Evolutionary conservation across 2,797 vertebrate species (phyloP).

Genomic region (Pipistrellus nathusii): DNA sequence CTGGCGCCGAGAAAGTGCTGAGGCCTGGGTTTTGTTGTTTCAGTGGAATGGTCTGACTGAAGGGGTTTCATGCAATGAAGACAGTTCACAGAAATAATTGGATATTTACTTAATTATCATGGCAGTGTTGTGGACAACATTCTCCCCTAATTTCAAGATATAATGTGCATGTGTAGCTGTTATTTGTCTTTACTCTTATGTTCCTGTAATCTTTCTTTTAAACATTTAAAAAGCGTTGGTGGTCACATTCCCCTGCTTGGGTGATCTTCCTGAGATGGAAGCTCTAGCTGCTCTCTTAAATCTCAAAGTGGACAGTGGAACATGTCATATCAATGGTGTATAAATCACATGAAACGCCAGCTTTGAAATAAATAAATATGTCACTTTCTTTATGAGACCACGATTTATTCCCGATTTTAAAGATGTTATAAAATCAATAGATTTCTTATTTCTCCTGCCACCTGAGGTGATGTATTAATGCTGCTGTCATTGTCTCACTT

Average conservation of each 20-base stretch:
- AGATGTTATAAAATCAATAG: constrained; percentile 80
- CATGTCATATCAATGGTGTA: constrained; percentile 68
- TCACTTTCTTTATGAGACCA: constrained; percentile 76
- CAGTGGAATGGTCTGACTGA: not conserved
- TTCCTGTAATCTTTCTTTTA: not conserved
- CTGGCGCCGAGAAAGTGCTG: not conserved
- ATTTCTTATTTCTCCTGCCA: constrained; percentile 81
- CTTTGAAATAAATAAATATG: constrained; percentile 52
- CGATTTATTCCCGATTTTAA: constrained; percentile 79
- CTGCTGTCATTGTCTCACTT: constrained; percentile 63
- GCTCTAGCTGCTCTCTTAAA: not conserved
- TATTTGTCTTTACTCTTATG: not conserved
- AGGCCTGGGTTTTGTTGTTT: not conserved
- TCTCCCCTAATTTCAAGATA: not conserved
- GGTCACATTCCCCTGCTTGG: not conserved
- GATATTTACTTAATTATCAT: not conserved
- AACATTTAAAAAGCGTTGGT: not conserved
- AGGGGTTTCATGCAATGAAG: not conserved
- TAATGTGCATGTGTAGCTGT: not conserved
- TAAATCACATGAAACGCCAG: constrained; percentile 72
- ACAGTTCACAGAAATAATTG: not conserved
- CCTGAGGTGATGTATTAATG: constrained; percentile 75
- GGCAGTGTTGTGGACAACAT: not conserved
- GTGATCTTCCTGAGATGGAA: not conserved
- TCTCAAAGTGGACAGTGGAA: constrained; percentile 67